phyloP scores from a whole-genome alignment of 2,113 vertebrate species.

The Lipophrys pholis region DNA sequence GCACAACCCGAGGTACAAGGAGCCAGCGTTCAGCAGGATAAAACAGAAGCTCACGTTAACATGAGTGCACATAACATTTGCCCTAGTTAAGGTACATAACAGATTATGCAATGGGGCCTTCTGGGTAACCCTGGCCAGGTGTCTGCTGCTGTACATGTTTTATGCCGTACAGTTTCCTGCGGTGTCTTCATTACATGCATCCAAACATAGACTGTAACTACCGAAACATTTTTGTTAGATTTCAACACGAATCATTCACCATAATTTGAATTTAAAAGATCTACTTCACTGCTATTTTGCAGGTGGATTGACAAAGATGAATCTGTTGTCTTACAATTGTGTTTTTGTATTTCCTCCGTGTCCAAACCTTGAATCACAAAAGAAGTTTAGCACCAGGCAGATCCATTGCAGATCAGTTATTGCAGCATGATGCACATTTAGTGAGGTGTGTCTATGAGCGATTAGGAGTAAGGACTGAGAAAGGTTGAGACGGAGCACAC shows the following conservation, averaged over 20 bases:
- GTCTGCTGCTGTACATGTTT: not conserved
- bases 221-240: not conserved
- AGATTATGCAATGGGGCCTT: slow-evolving; percentile 7
- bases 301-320: not conserved
- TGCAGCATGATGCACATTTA: too few relatives aligned
- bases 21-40: not conserved
- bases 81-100: not conserved
- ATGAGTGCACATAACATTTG: slow-evolving; percentile 3
- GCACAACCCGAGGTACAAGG: slow-evolving; percentile 10
- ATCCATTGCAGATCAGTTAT: too few relatives aligned
- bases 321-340: too few relatives aligned
- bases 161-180: not conserved
- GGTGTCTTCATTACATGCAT: not conserved
- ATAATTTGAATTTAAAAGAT: not conserved
- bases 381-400: too few relatives aligned
- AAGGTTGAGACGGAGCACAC: slow-evolving; percentile 1
- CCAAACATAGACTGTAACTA: not conserved
- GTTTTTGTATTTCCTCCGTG: too few relatives aligned
- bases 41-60: slow-evolving; percentile 14
- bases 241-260: not conserved
- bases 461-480: not conserved
- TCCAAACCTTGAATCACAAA: too few relatives aligned
- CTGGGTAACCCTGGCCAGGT: not conserved
- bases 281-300: not conserved
- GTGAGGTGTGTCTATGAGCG: too few relatives aligned